These are phyloP conservation scores for Diarsia rubi DNA, from an alignment of 2,888 invertebrate species.

Conservation along the genomic window DNA sequence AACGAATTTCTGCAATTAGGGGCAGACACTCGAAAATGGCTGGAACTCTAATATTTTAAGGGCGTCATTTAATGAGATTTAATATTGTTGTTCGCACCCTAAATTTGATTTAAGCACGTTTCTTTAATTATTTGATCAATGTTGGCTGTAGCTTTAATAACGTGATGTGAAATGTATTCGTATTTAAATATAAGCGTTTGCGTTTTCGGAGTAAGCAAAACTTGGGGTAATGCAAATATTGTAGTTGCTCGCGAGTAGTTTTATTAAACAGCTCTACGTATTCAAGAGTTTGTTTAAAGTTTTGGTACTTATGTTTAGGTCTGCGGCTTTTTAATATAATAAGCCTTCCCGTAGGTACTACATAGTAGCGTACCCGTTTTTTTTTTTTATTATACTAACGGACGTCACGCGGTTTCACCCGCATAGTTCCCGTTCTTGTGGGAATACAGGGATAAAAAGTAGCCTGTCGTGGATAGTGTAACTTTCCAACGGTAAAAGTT, in stretches of 20 bases:
- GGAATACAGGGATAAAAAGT: too few species aligned
- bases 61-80: conserved; percentile 69
- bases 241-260: conserved; percentile 44
- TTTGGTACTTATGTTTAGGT: neutral
- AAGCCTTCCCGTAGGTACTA: neutral
- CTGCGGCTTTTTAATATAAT: conserved; percentile 21
- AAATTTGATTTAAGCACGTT: conserved; percentile 62
- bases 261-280: conserved; percentile 47
- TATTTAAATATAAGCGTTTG: conserved; percentile 38
- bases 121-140: conserved; percentile 61
- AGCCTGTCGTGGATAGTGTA: too few species aligned
- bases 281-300: conserved; percentile 31
- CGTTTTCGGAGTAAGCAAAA: conserved; percentile 31
- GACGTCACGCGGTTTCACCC: too few species aligned
- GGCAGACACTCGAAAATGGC: conserved; percentile 77
- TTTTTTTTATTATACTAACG: too few species aligned
- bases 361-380: neutral
- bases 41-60: conserved; percentile 71
- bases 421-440: too few species aligned
- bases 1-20: conserved; percentile 73
- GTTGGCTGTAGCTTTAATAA: conserved; percentile 17
- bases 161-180: conserved; percentile 9
- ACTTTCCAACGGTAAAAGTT: too few species aligned
- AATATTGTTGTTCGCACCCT: conserved; percentile 64
- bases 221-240: conserved; percentile 46